Evolutionary conservation across 2,797 vertebrate species (phyloP), one percentile per base, ranked within the genome.

Genomic region (Mormyrus hasselquistii): DNA sequence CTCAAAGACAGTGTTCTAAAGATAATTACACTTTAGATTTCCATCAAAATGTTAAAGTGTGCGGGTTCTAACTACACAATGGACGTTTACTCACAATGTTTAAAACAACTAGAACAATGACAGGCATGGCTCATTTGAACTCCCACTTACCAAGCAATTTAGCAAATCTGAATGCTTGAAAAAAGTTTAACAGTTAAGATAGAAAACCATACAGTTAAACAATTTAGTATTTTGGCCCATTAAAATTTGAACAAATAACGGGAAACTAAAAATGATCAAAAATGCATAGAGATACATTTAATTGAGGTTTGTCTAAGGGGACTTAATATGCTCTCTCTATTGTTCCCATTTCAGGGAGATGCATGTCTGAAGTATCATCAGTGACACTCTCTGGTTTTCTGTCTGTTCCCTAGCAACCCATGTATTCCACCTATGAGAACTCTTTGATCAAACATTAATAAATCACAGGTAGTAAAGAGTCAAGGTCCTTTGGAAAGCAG

Each of bases 391-490:
- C 69, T 91, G 88, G 90, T 87, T 93, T 93, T 92, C 88, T 83
- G 41, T 44, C 9, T 41, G 93, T 95, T 92, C 92, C 94, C 93
- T 93, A 93, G 94, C 94, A 95, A 94, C 93, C 52, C 8, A 9
- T 82, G 69, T 90, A 88, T 90, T 91, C 91, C 89, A 91, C 90
- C 92, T n/a, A 91, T 90, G 91, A 73, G 91, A 89, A 87, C 82
- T 25, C 91, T 92, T 94, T 94, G 91, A 94, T 93, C 91, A 89
- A 89, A 92, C 92, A 91, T 93, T 94, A 93, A 94, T 93, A 94
- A 94, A 93, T 93, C 93, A 94, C 87, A 53, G 88, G 90, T n/a
- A 90, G 93, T 94, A 95, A 94, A 94, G 93, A 94, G 91, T 29
- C 89, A 89, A 91, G 92, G 92, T 73, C 50, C 49, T 86, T 49